Conservation (phyloP, 2,113 vertebrate genomes). For the Oncorhynchus kisutch region DNA sequence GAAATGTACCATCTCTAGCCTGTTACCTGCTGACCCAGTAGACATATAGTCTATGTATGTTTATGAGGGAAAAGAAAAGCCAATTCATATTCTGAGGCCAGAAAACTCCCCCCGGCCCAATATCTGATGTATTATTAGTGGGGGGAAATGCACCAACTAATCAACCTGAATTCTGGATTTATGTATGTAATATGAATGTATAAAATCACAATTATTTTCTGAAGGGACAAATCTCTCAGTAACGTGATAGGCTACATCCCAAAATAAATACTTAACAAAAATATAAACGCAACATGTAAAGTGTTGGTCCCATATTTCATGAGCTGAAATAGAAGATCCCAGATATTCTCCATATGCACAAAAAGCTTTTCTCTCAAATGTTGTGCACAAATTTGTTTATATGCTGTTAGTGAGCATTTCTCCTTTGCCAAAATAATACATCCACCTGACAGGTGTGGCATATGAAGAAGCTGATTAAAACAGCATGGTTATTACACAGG, state of each 20-base stretch:
- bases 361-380: too few species aligned
- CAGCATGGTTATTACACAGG: too few species aligned
- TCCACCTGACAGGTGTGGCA: too few species aligned
- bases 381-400: too few species aligned
- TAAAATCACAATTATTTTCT: constrained; percentile 8
- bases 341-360: too few species aligned
- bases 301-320: too few species aligned
- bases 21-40: not conserved
- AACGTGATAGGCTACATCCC: not conserved
- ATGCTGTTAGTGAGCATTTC: too few species aligned
- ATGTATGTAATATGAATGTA: not conserved
- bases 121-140: not conserved
- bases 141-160: not conserved
- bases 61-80: not conserved
- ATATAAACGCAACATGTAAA: too few species aligned
- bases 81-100: not conserved
- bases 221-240: constrained; percentile 13
- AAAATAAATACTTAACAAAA: not conserved
- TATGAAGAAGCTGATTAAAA: too few species aligned
- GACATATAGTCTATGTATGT: not conserved
- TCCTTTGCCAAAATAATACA: too few species aligned
- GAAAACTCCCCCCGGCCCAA: not conserved
- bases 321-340: too few species aligned
- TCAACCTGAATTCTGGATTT: not conserved
- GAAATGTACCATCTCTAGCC: not conserved